Base-by-base conservation (phyloP, 2,888 invertebrate genomes). In the Monopis laevigella region DNA sequence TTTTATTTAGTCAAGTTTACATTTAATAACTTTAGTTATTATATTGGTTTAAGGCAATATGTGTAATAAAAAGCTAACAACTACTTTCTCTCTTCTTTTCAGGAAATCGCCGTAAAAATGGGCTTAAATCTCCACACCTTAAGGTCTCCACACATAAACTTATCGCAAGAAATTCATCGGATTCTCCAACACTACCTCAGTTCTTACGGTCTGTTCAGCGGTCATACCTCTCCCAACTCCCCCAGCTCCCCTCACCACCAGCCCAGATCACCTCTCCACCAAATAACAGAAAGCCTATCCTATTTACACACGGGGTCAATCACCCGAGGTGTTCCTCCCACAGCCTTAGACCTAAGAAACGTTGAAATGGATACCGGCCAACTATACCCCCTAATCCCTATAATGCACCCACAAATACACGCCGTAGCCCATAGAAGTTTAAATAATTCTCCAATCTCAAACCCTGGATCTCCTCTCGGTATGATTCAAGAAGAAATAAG, bases 251-350 rank as follows among this genome's bases (percentile, higher is more conserved):
- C 44, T 42, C 11, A 40, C 43, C 44, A 43, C 30, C 42, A 43
- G 7, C 45, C 43, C 39, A 58, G 77, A 2, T 84, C 84, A 0
- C 88, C 88, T 0, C 71, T 88, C 35, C 88, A 88, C 56, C 88
- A 88, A 54, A 85, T 84, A 36, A 84, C 83, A 1, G 82, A 77
- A 45, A 90, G 91, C 7, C 83, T 92, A 3, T 90, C 90, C 55
- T 89, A 87, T 28, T 65, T 90, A 11, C 89, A 89, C 54, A 92
- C 92, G 0, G 85, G 90, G 0, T 90, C 90, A 2, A 92, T 92
- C 41, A 86, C 87, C 1, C 84, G 87, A 47, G 88, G 92, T 5
- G 90, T 90, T 0, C 90, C 91, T 0, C 69, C 83, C 0, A 71
- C 84, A 1, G 84, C 85, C 2, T 53, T 85, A 41, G 85, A 85